Base-by-base conservation (phyloP, 2,888 invertebrate genomes). In the Apodemia hepburni region DNA sequence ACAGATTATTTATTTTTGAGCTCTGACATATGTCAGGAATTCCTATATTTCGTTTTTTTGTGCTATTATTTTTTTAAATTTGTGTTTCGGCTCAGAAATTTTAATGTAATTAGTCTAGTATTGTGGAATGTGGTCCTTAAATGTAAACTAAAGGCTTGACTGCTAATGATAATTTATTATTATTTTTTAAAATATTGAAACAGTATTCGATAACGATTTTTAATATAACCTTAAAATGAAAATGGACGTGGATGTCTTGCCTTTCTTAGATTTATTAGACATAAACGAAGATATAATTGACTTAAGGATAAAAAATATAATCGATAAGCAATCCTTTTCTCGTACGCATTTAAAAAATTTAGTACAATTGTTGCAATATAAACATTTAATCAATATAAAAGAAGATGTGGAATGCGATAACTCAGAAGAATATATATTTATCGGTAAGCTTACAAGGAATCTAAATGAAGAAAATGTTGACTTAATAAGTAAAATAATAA, bases 201-300 rank as follows among this genome's bases (percentile, higher is more conserved):
- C 12, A 33, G 33, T 38, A 38, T 38, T 38, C 2, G 9, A 5
- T 15, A 15, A 42, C 4, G 5, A 42, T 42, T 38, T 27, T 65
- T 42, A 49, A 77, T 77, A 73, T 64, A 70, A 67, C 63, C 60
- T 60, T 22, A 22, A 79, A 71, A 75, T 78, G 78, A 62, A 71
- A 64, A 67, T 68, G 7, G 61, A 68, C 5, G 69, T 70, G 59
- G 79, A 82, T 38, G 64, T 85, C 18, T 58, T 87, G 35, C 78
- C 82, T 3, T 83, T 88, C 61, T 73, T 91, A 68, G 87, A 92
- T 73, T 71, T 88, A 64, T 70, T 92, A 38, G 86, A 90, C 73
- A 76, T 92, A 65, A 85, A 88, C 61, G 92, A 92, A 75, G 84
- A 84, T 67, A 15, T 86, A 2, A 74, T 90, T 45, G 88, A 92